A percentile compares a stretch with the other conserved stretches of the same genome.
Evolutionary conservation across 1,140 invertebrate species (phyloP).

Genomic region (Anagrus nilaparvatae): DNA sequence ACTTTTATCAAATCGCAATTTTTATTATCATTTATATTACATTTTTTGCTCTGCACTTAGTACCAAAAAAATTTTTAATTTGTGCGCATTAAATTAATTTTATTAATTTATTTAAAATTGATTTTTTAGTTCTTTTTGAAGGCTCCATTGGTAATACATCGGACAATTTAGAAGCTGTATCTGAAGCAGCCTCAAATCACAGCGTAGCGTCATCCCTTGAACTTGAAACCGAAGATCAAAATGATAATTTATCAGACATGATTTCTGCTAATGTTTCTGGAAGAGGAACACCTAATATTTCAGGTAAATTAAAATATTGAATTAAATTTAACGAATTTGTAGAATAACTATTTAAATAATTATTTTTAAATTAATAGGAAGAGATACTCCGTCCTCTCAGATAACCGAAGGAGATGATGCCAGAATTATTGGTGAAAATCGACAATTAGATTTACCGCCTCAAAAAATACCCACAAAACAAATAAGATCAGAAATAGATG

Average conservation of each 20-base stretch:
- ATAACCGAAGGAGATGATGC: conserved; percentile 70
- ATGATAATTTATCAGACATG: conserved; percentile 93
- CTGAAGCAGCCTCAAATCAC: conserved; percentile 88
- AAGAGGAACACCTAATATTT: conserved; percentile 79
- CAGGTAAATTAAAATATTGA: conserved; percentile 44
- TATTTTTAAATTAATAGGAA: conserved; percentile 51
- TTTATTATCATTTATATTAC: not conserved
- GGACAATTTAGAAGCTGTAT: conserved; percentile 89
- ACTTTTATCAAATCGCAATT: not conserved
- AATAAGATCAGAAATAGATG: conserved; percentile 80
- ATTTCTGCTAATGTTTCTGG: conserved; percentile 84
- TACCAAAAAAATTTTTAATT: not conserved
- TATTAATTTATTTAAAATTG: not conserved
- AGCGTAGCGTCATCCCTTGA: conserved; percentile 88
- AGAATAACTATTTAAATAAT: not conserved
- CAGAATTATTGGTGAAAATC: conserved; percentile 36
- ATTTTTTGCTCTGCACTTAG: too few species aligned
- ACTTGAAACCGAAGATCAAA: conserved; percentile 74
- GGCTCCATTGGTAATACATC: conserved; percentile 78
- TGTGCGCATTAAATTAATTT: not conserved
- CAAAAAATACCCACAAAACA: conserved; percentile 62
- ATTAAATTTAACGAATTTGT: not conserved
- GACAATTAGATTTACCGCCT: conserved; percentile 44
- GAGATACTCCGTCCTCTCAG: conserved; percentile 91
- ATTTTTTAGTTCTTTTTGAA: conserved; percentile 35